A percentile compares a stretch with the other conserved stretches of the same genome.
Evolutionary conservation across 1,140 invertebrate genomes (phyloP).

Genomic region (Platorchestia sp.): DNA sequence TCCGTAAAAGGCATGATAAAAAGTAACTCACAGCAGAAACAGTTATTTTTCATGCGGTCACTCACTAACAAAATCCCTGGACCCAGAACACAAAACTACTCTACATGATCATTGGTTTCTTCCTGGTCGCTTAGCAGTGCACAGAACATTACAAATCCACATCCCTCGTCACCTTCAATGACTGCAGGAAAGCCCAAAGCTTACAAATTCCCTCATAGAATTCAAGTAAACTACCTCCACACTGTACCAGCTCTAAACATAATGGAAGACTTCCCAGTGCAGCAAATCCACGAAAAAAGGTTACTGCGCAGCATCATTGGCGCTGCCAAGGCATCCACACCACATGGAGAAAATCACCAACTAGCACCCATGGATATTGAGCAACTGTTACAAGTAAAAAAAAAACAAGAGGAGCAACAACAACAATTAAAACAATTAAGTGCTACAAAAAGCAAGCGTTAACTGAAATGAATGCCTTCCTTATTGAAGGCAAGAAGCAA

Average conservation of each 20-base stretch:
- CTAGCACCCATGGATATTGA: not conserved
- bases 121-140: not conserved
- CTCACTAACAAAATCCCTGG: too few species aligned
- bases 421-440: slow-evolving; percentile 38
- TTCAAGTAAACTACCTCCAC: not conserved
- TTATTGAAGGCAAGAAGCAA: slow-evolving; percentile 89
- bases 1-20: too few species aligned
- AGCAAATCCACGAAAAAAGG: not conserved
- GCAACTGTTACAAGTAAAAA: not conserved
- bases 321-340: not conserved
- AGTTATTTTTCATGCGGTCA: too few species aligned
- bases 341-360: not conserved
- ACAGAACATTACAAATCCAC: not conserved
- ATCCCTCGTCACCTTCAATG: not conserved
- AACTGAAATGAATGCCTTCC: slow-evolving; percentile 87
- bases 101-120: too few species aligned
- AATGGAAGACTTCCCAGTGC: not conserved
- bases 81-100: too few species aligned
- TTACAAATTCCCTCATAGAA: not conserved
- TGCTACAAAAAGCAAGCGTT: slow-evolving; percentile 12
- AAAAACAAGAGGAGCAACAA: slow-evolving; percentile 12
- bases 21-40: too few species aligned
- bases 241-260: not conserved
- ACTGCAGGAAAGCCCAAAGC: not conserved
- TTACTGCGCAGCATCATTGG: not conserved